Evolutionary conservation across 2,113 vertebrate genomes (phyloP), one percentile per base, ranked within the genome.

Genomic region (Caloenas nicobarica): DNA sequence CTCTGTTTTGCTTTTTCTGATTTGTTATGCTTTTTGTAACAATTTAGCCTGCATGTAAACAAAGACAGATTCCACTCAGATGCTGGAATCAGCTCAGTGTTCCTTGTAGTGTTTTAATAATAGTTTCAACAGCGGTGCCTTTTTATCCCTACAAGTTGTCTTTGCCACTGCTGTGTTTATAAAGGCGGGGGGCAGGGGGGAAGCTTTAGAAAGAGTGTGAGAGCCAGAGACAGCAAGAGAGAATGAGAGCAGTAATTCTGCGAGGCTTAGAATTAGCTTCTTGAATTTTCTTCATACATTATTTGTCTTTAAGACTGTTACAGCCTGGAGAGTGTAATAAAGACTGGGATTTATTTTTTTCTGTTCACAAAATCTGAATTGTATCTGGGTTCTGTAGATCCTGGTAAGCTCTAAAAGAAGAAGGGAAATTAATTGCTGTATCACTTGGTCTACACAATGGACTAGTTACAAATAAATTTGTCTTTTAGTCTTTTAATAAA

Each of bases 91-190:
- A 22, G 48, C 64, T 93, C 71, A 87, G 57, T 64, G 42, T 88
- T 93, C 56, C 88, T 95, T 93, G 91, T 73, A 61, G 90, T 73
- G 62, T 93, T 96, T 96, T 96, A 96, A 91, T 96, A 97, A 95
- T 90, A 89, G 92, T 95, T 91, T 93, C 69, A 93, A 38, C 78
- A 91, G 89, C 2, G 5, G 78, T 93, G 72, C 21, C 64, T 96
- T 95, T 96, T 94, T 96, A 93, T 96, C 91, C 73, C 86, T 89
- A 56, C 70, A 94, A 94, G 89, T 84, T 54, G 17, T 78, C 78
- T 96, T 88, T 89, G 29, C 58, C 76, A 82, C 70, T 86, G 79
- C 88, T 95, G 86, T 94, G 81, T 74, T 94, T 82, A 54, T 51
- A 73, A 81, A 60, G 25, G 31, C n/a, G 46, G 16, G 16, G 9